Conservation (phyloP, 2,113 vertebrate genomes). For the Cichladusa arquata region DNA sequence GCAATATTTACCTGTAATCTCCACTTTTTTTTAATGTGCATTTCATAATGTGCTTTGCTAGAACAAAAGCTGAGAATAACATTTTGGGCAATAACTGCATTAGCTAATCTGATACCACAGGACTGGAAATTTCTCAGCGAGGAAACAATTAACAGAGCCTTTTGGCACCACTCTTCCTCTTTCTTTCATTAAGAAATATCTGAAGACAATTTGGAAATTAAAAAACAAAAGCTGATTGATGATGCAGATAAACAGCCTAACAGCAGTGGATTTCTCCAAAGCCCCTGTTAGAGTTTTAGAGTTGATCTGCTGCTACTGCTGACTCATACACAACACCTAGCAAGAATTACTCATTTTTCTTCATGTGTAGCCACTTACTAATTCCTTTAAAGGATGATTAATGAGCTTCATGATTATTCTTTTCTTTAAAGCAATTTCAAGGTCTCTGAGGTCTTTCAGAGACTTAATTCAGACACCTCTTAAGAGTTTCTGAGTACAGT, state of each 20-base stretch:
- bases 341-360: not conserved
- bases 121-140: not conserved
- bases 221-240: not conserved
- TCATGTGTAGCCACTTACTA: not conserved
- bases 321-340: not conserved
- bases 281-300: not conserved
- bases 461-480: not conserved
- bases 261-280: not conserved
- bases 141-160: slow-evolving; percentile 4
- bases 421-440: not conserved
- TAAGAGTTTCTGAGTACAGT: not conserved
- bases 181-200: not conserved
- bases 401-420: not conserved
- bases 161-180: not conserved
- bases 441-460: not conserved
- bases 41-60: not conserved
- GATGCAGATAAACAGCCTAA: not conserved
- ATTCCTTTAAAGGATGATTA: not conserved
- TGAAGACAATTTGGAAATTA: not conserved
- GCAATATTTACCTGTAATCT: not conserved
- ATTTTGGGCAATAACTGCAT: not conserved
- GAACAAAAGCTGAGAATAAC: not conserved
- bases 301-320: not conserved
- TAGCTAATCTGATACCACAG: not conserved
- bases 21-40: not conserved